Conservation (phyloP, 2,888 invertebrate genomes). For the Argyresthia goedartella region DNA sequence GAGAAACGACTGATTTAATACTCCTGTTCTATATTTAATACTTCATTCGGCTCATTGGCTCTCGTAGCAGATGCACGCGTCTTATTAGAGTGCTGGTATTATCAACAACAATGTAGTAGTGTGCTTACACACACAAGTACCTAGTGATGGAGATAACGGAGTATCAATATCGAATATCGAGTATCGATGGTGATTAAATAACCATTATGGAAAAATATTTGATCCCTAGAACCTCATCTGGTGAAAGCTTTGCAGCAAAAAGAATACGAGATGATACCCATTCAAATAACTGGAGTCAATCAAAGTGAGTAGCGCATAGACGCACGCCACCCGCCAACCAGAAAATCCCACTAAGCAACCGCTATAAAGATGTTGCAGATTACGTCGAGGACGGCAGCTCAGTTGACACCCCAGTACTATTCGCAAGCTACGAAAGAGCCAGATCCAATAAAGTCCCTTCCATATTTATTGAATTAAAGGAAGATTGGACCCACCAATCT, state of each 20-base stretch:
- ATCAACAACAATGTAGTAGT: no score
- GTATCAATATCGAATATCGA: neutral
- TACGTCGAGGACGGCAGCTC: neutral
- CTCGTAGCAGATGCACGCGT: no score
- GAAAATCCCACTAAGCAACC: neutral
- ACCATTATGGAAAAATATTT: neutral
- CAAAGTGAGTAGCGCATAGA: neutral
- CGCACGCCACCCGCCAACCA: neutral
- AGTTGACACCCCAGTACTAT: neutral
- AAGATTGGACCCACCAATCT: constrained; percentile 5
- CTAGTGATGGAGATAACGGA: neutral
- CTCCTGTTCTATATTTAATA: no score
- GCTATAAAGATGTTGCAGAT: neutral
- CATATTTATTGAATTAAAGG: neutral
- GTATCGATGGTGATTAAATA: neutral
- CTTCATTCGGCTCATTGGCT: no score
- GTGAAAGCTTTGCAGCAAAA: neutral
- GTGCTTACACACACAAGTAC: no score
- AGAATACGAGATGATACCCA: neutral
- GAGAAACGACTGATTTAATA: no score
- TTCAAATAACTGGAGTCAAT: neutral
- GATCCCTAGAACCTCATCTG: neutral
- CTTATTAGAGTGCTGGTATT: no score
- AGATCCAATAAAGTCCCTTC: constrained; percentile 4
- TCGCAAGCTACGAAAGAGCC: neutral